phyloP scores from a whole-genome alignment of 2,797 vertebrate species.

The Chanos chanos region DNA sequence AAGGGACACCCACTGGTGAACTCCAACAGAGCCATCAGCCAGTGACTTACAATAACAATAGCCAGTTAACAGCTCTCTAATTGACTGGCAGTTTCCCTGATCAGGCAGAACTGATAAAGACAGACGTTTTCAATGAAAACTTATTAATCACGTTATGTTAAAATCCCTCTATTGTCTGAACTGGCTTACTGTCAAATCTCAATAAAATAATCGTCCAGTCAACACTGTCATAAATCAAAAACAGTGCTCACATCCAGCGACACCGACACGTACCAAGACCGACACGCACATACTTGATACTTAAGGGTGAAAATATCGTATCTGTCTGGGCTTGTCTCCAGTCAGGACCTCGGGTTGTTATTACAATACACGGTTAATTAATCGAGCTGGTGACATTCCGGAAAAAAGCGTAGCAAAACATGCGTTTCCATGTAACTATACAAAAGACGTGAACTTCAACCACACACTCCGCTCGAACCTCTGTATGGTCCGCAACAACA shows the following conservation, averaged over 20 bases:
- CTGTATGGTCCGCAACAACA: too few species aligned
- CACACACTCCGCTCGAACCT: too few species aligned
- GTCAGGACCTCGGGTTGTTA: constrained; percentile 31
- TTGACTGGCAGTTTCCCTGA: constrained; percentile 17
- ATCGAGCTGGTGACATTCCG: constrained; percentile 20
- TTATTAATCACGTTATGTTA: too few species aligned
- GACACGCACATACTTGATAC: constrained; percentile 30
- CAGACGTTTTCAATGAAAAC: neutral
- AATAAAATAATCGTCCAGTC: neutral
- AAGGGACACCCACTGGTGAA: constrained; percentile 50
- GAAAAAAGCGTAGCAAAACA: neutral
- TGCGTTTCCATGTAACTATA: constrained; percentile 4
- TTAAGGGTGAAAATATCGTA: constrained; percentile 20
- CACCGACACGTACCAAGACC: constrained; percentile 17
- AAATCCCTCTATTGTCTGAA: too few species aligned
- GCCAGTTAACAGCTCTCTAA: constrained; percentile 38
- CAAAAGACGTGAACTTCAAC: constrained; percentile 20
- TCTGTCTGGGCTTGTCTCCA: constrained; percentile 35
- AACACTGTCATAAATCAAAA: neutral
- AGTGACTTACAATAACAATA: constrained; percentile 61
- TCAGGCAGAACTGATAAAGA: neutral
- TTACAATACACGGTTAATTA: constrained; percentile 35
- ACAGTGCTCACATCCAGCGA: constrained; percentile 2
- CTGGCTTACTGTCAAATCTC: neutral
- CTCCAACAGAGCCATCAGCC: constrained; percentile 54